These are phyloP conservation scores for Drosophila mimica DNA, from an alignment of 2,888 invertebrate species.

Conservation along the genomic window DNA sequence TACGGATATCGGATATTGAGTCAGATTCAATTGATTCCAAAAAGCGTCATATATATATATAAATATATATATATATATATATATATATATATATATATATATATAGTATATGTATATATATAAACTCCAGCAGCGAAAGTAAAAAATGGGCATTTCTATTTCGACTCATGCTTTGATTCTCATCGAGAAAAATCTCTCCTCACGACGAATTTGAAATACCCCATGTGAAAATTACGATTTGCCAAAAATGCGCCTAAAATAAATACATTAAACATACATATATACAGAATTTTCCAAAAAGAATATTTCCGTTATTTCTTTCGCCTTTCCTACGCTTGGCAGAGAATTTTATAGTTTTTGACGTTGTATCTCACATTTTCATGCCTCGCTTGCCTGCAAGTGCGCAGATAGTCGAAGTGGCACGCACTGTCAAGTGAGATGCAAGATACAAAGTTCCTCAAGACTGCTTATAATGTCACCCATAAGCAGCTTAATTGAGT, in stretches of 20 bases:
- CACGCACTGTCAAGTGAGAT: slow-evolving; percentile 36
- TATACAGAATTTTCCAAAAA: slow-evolving; percentile 36
- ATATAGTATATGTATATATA: not conserved
- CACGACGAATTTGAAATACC: not conserved
- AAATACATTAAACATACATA: slow-evolving; percentile 31
- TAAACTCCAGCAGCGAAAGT: not conserved
- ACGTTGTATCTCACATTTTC: slow-evolving; percentile 16
- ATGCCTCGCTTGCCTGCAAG: not conserved
- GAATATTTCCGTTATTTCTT: slow-evolving; percentile 61
- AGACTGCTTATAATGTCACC: slow-evolving; percentile 24
- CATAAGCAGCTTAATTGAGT: slow-evolving; percentile 71
- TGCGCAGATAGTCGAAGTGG: slow-evolving; percentile 7
- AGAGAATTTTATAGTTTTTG: slow-evolving; percentile 9
- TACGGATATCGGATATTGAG: not conserved
- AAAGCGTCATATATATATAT: too few species aligned
- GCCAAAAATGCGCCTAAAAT: slow-evolving; percentile 43
- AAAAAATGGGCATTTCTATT: not conserved
- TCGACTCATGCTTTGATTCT: not conserved
- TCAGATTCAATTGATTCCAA: not conserved
- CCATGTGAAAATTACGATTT: slow-evolving; percentile 8
- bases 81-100: not conserved
- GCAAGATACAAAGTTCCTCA: slow-evolving; percentile 26
- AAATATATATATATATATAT: too few species aligned
- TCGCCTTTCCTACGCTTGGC: slow-evolving; percentile 15
- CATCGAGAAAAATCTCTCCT: not conserved